Evolutionary conservation across 2,113 vertebrate species (phyloP).

Genomic region (Beaufortia kweichowensis): DNA sequence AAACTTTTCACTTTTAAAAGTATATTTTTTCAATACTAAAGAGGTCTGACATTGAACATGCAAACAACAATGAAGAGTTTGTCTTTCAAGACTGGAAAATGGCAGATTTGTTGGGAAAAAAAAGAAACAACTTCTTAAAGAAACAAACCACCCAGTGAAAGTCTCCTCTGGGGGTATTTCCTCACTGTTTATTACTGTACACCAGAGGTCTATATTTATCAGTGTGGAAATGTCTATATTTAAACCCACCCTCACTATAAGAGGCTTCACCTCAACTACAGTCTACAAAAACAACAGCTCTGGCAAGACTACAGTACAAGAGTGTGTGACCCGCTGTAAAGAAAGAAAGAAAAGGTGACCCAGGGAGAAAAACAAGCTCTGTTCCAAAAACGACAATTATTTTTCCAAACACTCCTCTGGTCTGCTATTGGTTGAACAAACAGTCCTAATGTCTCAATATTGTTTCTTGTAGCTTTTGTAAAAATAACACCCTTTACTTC

Average conservation of each 20-base stretch:
- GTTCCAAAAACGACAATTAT: too few relatives aligned
- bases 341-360: too few relatives aligned
- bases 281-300: slow-evolving; percentile 28
- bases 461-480: too few relatives aligned
- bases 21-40: too few relatives aligned
- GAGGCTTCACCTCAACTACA: background rate
- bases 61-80: background rate
- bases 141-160: background rate
- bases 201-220: slow-evolving; percentile 19
- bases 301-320: slow-evolving; percentile 9
- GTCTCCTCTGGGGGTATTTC: slow-evolving; percentile 14
- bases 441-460: too few relatives aligned
- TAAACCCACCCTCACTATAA: slow-evolving; percentile 16
- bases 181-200: slow-evolving; percentile 19
- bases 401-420: too few relatives aligned
- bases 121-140: slow-evolving; percentile 1
- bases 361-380: too few relatives aligned
- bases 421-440: too few relatives aligned
- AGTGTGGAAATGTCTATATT: slow-evolving; percentile 16
- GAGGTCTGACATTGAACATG: background rate
- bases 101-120: background rate
- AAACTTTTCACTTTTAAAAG: too few relatives aligned
- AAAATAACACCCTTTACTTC: too few relatives aligned
- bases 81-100: slow-evolving; percentile 4
- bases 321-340: background rate